Conservation (phyloP, 2,797 vertebrate genomes). For the Crax fasciolata region DNA sequence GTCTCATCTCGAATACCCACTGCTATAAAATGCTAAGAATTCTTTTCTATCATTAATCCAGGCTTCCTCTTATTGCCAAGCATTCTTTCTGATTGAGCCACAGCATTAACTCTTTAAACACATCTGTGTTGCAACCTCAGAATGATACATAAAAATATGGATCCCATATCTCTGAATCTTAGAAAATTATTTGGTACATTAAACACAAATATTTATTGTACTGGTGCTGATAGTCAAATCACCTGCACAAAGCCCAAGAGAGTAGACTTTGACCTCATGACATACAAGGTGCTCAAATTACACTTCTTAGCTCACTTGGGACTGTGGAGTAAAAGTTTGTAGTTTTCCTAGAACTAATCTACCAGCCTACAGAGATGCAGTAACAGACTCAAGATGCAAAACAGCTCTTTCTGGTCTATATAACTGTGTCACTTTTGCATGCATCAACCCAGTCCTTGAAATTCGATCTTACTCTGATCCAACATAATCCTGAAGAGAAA, state of each 20-base stretch:
- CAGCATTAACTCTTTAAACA: constrained; percentile 73
- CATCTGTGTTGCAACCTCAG: neutral
- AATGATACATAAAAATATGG: constrained; percentile 44
- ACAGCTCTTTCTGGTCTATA: neutral
- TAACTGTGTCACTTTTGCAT: neutral
- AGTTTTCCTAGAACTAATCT: constrained; percentile 28
- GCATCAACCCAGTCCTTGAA: constrained; percentile 21
- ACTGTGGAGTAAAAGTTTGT: neutral
- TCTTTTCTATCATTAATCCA: constrained; percentile 77
- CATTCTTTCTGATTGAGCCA: constrained; percentile 80
- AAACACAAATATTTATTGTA: constrained; percentile 4
- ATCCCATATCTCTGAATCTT: neutral
- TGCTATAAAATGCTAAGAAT: constrained; percentile 80
- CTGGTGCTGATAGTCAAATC: constrained; percentile 1
- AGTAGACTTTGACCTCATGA: constrained; percentile 40
- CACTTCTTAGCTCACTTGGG: neutral
- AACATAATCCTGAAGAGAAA: constrained; percentile 38
- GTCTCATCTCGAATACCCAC: constrained; percentile 75
- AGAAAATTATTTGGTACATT: neutral
- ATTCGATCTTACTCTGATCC: constrained; percentile 37
- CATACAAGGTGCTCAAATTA: constrained; percentile 12
- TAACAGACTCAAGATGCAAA: constrained; percentile 15
- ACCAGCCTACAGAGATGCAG: neutral
- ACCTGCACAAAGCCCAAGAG: constrained; percentile 34
- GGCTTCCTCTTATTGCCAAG: constrained; percentile 75